phyloP scores from a whole-genome alignment of 2,113 vertebrate genomes.

The Formicarius rufipectus region DNA sequence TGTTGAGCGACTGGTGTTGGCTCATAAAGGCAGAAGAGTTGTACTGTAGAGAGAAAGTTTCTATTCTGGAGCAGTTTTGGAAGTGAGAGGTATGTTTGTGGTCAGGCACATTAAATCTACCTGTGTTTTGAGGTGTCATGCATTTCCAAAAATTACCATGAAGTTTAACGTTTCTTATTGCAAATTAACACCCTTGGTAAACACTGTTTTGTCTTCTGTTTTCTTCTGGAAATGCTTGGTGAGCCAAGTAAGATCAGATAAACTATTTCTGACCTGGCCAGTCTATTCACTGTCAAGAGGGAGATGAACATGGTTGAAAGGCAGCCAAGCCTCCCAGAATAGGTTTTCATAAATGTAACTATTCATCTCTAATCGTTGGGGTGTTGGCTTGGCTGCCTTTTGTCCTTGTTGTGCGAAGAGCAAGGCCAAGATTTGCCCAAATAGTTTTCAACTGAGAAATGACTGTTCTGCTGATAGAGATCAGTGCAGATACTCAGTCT shows the following conservation, averaged over 20 bases:
- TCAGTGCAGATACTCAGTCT: neutral
- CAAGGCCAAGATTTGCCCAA: neutral
- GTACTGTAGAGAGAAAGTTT: neutral
- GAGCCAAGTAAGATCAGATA: neutral
- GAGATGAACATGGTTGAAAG: neutral
- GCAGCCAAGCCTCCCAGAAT: neutral
- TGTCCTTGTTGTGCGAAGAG: fast-evolving
- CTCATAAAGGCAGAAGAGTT: neutral
- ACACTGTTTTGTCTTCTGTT: neutral
- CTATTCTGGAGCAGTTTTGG: neutral
- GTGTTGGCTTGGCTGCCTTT: neutral
- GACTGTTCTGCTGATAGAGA: neutral
- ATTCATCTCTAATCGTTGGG: neutral
- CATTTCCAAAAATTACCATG: neutral
- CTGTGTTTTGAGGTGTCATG: neutral
- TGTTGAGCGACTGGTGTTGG: neutral
- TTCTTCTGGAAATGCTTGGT: neutral
- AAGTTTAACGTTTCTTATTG: neutral
- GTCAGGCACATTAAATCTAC: neutral
- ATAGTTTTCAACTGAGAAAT: neutral
- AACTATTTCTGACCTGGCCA: neutral
- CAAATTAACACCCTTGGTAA: neutral
- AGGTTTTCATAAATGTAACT: neutral
- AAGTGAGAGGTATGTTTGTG: neutral
- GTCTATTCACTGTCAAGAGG: neutral